Conservation (phyloP, 2,888 invertebrate genomes). For the Eudasyphora cyanicolor region DNA sequence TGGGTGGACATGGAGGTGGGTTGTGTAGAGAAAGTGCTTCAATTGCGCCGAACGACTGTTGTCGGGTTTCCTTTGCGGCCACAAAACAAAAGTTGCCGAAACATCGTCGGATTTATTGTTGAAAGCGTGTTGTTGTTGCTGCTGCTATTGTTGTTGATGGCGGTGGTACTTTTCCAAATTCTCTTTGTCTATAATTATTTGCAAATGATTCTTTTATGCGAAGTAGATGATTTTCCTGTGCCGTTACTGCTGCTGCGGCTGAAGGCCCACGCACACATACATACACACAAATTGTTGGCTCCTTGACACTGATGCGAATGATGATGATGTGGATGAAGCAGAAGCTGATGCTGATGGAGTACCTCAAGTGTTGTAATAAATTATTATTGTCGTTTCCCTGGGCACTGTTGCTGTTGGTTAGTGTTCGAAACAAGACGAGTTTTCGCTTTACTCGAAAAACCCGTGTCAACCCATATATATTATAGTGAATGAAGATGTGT, state of each 20-base stretch:
- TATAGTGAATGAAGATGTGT: too few relatives aligned
- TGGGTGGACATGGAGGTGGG: neutral
- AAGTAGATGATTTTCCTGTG: constrained; percentile 16
- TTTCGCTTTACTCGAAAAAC: too few relatives aligned
- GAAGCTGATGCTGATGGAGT: constrained; percentile 24
- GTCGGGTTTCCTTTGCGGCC: neutral
- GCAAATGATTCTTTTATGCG: constrained; percentile 56
- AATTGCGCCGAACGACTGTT: neutral
- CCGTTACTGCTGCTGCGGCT: neutral
- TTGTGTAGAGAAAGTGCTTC: neutral
- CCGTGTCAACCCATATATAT: too few relatives aligned
- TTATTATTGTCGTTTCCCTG: neutral
- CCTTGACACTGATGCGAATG: neutral
- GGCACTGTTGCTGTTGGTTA: too few relatives aligned
- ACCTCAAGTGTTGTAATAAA: constrained; percentile 10
- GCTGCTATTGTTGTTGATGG: neutral
- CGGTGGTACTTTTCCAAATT: constrained; percentile 12
- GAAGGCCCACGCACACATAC: neutral
- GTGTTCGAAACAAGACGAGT: too few relatives aligned
- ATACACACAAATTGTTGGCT: neutral
- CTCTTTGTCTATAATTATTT: constrained; percentile 55
- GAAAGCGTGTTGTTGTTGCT: constrained; percentile 11
- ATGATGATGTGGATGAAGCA: constrained; percentile 13
- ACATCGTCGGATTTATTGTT: constrained; percentile 6
- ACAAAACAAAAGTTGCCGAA: neutral